phyloP scores from a whole-genome alignment of 2,797 vertebrate genomes.

The Remorina albescens region DNA sequence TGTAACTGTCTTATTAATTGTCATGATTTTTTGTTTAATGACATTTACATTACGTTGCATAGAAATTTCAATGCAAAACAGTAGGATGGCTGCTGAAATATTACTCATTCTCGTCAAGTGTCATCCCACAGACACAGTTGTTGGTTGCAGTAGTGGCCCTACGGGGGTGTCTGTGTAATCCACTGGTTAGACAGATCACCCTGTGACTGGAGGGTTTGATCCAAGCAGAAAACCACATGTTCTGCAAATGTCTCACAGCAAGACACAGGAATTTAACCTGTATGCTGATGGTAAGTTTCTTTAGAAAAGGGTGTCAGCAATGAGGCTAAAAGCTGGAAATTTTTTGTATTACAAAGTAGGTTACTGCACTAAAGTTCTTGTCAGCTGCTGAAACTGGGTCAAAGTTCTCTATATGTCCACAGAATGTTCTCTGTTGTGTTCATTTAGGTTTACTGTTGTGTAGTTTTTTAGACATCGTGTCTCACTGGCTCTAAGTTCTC shows the following conservation, averaged over 20 bases:
- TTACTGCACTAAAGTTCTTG: slow-evolving; percentile 11
- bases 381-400: slow-evolving; percentile 43
- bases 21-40: neutral
- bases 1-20: neutral
- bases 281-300: slow-evolving; percentile 37
- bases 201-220: slow-evolving; percentile 65
- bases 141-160: slow-evolving; percentile 33
- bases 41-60: slow-evolving; percentile 1
- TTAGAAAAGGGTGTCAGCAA: slow-evolving; percentile 18
- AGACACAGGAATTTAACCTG: slow-evolving; percentile 47
- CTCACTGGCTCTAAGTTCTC: neutral
- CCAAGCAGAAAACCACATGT: slow-evolving; percentile 61
- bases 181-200: slow-evolving; percentile 56
- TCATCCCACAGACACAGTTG: slow-evolving; percentile 12
- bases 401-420: slow-evolving; percentile 36
- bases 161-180: slow-evolving; percentile 50
- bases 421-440: slow-evolving; percentile 18
- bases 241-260: slow-evolving; percentile 61
- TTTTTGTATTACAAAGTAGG: slow-evolving; percentile 24
- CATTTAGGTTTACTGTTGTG: slow-evolving; percentile 5
- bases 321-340: slow-evolving; percentile 22
- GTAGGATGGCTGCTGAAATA: slow-evolving; percentile 2
- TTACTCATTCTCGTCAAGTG: neutral
- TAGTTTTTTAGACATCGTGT: slow-evolving; percentile 13
- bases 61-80: slow-evolving; percentile 1